Conservation (phyloP, 2,113 vertebrate genomes). For the Isurus oxyrinchus region DNA sequence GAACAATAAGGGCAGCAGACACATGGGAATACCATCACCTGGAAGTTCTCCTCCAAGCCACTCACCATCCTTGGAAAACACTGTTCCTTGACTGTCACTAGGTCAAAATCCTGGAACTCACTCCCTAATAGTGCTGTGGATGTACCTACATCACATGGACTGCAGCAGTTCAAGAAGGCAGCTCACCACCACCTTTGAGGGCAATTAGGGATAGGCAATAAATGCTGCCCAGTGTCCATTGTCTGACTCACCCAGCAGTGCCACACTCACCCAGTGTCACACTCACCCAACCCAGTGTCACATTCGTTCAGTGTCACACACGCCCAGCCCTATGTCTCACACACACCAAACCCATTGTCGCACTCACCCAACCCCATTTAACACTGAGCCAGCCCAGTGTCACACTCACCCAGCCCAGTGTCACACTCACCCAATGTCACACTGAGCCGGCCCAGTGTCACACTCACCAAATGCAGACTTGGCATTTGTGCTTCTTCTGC, state of each 20-base stretch:
- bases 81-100: too few species aligned
- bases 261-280: not conserved
- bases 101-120: too few species aligned
- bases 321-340: too few species aligned
- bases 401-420: not conserved
- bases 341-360: not conserved
- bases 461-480: not conserved
- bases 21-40: too few species aligned
- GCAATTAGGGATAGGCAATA: too few species aligned
- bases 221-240: not conserved
- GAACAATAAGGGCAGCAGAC: too few species aligned
- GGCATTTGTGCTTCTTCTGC: not conserved
- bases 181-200: too few species aligned
- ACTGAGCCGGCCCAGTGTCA: not conserved
- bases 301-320: not conserved
- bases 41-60: too few species aligned
- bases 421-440: not conserved
- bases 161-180: too few species aligned
- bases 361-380: not conserved
- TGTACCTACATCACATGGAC: too few species aligned
- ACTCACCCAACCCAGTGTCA: not conserved
- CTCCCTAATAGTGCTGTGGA: too few species aligned
- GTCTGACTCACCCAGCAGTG: not conserved
- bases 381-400: not conserved
- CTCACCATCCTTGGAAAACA: too few species aligned